Conservation (phyloP, 1,140 invertebrate species). For the Drosophila parabipectinata region DNA sequence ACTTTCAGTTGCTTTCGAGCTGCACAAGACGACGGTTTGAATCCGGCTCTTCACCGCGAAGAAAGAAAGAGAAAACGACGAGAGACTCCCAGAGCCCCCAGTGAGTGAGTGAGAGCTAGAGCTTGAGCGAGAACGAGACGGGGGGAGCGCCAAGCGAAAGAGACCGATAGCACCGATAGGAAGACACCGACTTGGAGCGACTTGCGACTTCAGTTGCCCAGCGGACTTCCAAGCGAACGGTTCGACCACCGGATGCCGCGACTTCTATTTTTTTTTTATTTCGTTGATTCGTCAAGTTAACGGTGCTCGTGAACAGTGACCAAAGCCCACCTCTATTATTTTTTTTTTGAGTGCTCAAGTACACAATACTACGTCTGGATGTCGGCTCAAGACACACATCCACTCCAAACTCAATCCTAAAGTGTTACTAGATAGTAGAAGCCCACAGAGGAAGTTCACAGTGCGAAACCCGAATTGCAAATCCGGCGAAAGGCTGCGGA, state of each 20-base stretch:
- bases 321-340: background rate
- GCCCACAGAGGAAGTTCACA: slow-evolving; percentile 11
- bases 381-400: slow-evolving; percentile 3
- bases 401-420: slow-evolving; percentile 22
- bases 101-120: slow-evolving; percentile 14
- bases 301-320: slow-evolving; percentile 34
- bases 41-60: slow-evolving; percentile 13
- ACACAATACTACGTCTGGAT: slow-evolving; percentile 1
- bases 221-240: slow-evolving; percentile 62
- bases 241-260: slow-evolving; percentile 47
- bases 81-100: slow-evolving; percentile 6
- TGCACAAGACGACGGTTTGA: slow-evolving; percentile 70
- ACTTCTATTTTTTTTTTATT: background rate
- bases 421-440: slow-evolving; percentile 9
- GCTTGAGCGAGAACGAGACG: background rate
- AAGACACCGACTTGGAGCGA: slow-evolving; percentile 17
- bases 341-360: slow-evolving; percentile 6
- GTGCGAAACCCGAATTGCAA: slow-evolving; percentile 46
- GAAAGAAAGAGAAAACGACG: slow-evolving; percentile 7
- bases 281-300: slow-evolving; percentile 17
- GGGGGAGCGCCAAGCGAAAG: slow-evolving; percentile 11
- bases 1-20: slow-evolving; percentile 80
- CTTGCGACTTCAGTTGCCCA: slow-evolving; percentile 48
- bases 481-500: slow-evolving; percentile 8
- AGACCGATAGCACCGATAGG: background rate